Conservation (phyloP, 1,140 invertebrate species). For the Steinernema feltiae region DNA sequence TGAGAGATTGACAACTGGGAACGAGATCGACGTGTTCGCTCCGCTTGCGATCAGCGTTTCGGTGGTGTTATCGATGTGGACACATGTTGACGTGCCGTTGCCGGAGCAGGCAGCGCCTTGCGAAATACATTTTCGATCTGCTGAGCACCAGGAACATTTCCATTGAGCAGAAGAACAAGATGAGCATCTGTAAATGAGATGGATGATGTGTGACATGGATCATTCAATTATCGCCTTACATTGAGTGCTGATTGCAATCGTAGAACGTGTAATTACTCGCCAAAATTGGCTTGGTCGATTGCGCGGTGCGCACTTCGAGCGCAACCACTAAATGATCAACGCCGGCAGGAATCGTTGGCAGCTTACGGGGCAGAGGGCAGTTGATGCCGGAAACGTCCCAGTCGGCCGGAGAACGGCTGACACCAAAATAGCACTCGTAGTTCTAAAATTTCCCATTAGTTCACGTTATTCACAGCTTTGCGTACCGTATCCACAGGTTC, state of each 20-base stretch:
- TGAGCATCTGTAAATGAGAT: conserved; percentile 40
- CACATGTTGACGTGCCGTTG: background rate
- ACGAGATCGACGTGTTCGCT: conserved; percentile 36
- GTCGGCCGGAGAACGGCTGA: conserved; percentile 26
- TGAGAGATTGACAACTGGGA: conserved; percentile 30
- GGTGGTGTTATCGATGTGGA: conserved; percentile 12
- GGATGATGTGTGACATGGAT: background rate
- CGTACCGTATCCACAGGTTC: conserved; percentile 21
- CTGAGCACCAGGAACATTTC: conserved; percentile 45
- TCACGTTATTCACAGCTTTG: background rate
- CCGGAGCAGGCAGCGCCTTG: conserved; percentile 10
- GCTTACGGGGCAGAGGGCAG: conserved; percentile 33
- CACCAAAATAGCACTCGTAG: conserved; percentile 46
- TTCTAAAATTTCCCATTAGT: conserved; percentile 26
- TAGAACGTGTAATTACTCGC: conserved; percentile 41
- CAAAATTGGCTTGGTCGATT: conserved; percentile 22
- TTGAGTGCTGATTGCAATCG: conserved; percentile 35
- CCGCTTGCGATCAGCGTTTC: conserved; percentile 39
- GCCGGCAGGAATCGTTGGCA: conserved; percentile 8
- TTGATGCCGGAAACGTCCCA: conserved; percentile 32
- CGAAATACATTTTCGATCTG: background rate
- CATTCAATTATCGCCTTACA: conserved; percentile 38
- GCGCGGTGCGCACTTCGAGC: conserved; percentile 33
- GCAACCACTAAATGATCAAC: conserved; percentile 22
- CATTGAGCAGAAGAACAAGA: conserved; percentile 43